A percentile compares a stretch with the other conserved stretches of the same genome.
These are phyloP conservation scores for Xestia rhomboidea DNA, from an alignment of 2,888 invertebrate genomes.

Conservation along the genomic window DNA sequence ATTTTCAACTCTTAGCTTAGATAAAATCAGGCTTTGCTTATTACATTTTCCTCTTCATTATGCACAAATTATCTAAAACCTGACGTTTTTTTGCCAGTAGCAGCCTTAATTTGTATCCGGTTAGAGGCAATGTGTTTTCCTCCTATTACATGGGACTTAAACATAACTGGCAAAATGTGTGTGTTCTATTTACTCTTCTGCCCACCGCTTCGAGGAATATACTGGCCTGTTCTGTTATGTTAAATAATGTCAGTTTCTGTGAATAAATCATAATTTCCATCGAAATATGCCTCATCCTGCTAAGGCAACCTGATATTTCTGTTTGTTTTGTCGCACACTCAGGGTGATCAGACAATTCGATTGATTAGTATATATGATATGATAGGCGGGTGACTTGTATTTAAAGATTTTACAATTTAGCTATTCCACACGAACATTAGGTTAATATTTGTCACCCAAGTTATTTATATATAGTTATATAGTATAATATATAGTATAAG, in stretches of 20 bases:
- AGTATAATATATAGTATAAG: too few relatives aligned
- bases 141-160: neutral
- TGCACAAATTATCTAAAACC: neutral
- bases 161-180: too few relatives aligned
- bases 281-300: conserved; percentile 16
- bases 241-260: neutral
- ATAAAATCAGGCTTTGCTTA: conserved; percentile 8
- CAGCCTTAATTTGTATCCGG: neutral
- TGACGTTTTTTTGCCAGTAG: neutral
- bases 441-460: neutral
- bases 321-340: conserved; percentile 26
- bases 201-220: neutral
- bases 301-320: neutral
- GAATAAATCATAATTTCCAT: neutral
- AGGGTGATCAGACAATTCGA: conserved; percentile 30
- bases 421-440: neutral
- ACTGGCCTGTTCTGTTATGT: neutral
- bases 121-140: neutral
- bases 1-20: conserved; percentile 26
- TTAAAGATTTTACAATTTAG: neutral
- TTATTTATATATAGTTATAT: too few relatives aligned
- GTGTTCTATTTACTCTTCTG: neutral
- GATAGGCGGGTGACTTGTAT: neutral
- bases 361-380: conserved; percentile 21
- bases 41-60: neutral